A percentile compares a stretch with the other conserved stretches of the same genome.
These are phyloP conservation scores for Nymphalis urticae DNA, from an alignment of 2,888 invertebrate species.

Conservation along the genomic window DNA sequence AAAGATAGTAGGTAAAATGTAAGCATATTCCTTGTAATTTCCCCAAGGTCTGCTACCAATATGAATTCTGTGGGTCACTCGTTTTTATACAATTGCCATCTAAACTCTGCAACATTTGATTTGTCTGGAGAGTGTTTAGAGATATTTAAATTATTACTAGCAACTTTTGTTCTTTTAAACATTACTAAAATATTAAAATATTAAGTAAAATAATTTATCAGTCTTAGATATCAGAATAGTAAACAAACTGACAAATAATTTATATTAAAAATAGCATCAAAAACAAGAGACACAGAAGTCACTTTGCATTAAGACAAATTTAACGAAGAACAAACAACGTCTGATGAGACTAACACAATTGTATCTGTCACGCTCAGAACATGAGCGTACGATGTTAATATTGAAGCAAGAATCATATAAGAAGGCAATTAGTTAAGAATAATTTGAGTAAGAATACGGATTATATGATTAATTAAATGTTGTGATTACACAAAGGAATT, in stretches of 20 bases:
- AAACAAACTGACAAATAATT: background rate
- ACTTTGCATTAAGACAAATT: background rate
- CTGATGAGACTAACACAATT: background rate
- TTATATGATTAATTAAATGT: background rate
- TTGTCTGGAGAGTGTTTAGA: background rate
- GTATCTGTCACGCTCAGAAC: background rate
- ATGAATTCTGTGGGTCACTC: background rate
- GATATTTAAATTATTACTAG: background rate
- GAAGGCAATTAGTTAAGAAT: conserved; percentile 8
- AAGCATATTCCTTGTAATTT: conserved; percentile 1
- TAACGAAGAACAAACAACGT: background rate
- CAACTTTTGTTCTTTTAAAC: no score
- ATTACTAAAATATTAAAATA: no score
- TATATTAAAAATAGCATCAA: no score
- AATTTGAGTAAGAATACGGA: background rate
- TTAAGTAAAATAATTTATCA: background rate
- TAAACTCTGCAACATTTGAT: background rate
- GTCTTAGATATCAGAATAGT: background rate
- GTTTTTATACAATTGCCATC: background rate
- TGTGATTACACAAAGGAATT: background rate
- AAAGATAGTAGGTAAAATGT: background rate
- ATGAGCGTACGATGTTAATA: background rate
- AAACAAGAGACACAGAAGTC: no score
- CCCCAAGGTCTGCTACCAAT: conserved; percentile 5
- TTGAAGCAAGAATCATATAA: conserved; percentile 1